phyloP scores from a whole-genome alignment of 2,797 vertebrate species.

The Arctocebus calabarensis region DNA sequence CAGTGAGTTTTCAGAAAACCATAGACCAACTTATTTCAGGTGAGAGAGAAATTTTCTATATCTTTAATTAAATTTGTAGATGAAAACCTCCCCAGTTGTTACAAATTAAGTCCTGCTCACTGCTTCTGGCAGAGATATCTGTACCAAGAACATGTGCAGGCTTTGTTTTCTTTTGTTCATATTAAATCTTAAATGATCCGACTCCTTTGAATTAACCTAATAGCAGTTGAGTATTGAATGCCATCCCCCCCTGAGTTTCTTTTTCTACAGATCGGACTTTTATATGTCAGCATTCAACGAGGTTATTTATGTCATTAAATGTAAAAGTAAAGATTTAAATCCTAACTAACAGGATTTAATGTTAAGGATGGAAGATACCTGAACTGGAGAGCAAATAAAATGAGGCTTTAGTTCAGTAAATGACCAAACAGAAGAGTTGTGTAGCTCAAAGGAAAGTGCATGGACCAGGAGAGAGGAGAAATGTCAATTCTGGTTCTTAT shows the following conservation, averaged over 20 bases:
- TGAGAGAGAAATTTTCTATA: constrained; percentile 33
- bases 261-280: not conserved
- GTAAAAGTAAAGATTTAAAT: constrained; percentile 43
- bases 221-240: not conserved
- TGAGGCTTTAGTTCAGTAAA: constrained; percentile 5
- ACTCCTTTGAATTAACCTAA: constrained; percentile 19
- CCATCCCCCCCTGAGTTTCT: not conserved
- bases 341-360: not conserved
- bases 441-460: not conserved
- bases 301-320: constrained; percentile 18
- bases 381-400: not conserved
- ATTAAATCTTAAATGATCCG: constrained; percentile 58
- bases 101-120: constrained; percentile 36
- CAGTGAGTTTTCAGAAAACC: constrained; percentile 17
- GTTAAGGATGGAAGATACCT: not conserved
- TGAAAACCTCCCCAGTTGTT: constrained; percentile 59
- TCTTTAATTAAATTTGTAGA: constrained; percentile 43
- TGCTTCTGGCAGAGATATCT: constrained; percentile 1
- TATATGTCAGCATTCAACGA: not conserved
- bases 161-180: constrained; percentile 27
- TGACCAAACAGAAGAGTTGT: not conserved
- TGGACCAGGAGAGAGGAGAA: not conserved
- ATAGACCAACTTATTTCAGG: constrained; percentile 1
- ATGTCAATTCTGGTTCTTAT: not conserved
- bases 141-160: not conserved